A percentile compares a stretch with the other conserved stretches of the same genome.
Evolutionary conservation across 1,140 invertebrate genomes (phyloP).

Genomic region (Drosophila azteca): DNA sequence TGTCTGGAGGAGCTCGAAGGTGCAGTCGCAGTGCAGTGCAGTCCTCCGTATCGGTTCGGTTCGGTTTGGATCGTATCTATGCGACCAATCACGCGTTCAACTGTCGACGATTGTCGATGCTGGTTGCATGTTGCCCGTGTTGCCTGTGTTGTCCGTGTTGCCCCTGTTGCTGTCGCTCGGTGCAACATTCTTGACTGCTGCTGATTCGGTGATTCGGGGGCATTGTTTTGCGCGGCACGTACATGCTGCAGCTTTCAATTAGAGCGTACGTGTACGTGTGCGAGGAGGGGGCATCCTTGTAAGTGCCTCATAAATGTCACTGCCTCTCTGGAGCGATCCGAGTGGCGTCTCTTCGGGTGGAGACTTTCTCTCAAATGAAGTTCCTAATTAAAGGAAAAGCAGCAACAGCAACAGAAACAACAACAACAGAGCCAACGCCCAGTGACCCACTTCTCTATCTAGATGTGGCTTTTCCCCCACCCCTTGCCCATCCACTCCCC

Average conservation of each 20-base stretch:
- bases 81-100: conserved; percentile 68
- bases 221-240: conserved; percentile 61
- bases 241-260: conserved; percentile 61
- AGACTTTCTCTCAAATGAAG: conserved; percentile 45
- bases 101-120: conserved; percentile 57
- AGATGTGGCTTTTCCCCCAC: conserved; percentile 2
- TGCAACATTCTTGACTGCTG: conserved; percentile 67
- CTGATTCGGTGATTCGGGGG: conserved; percentile 32
- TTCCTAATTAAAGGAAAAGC: conserved; percentile 62
- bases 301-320: conserved; percentile 75
- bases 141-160: conserved; percentile 4
- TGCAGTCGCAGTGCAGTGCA: conserved; percentile 9
- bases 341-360: not conserved
- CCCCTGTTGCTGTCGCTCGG: conserved; percentile 23
- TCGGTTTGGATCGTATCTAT: conserved; percentile 35
- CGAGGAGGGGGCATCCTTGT: conserved; percentile 65
- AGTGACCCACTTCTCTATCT: conserved; percentile 53
- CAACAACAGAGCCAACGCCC: conserved; percentile 45
- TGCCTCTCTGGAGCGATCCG: conserved; percentile 29
- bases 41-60: conserved; percentile 4
- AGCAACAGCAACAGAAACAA: not conserved
- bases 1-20: conserved; percentile 67
- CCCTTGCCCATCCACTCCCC: too few relatives aligned
- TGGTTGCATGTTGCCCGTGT: conserved; percentile 14
- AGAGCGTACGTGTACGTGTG: conserved; percentile 71